Base-by-base conservation (phyloP, 1,140 invertebrate species). In the Brachionus manjavacas region DNA sequence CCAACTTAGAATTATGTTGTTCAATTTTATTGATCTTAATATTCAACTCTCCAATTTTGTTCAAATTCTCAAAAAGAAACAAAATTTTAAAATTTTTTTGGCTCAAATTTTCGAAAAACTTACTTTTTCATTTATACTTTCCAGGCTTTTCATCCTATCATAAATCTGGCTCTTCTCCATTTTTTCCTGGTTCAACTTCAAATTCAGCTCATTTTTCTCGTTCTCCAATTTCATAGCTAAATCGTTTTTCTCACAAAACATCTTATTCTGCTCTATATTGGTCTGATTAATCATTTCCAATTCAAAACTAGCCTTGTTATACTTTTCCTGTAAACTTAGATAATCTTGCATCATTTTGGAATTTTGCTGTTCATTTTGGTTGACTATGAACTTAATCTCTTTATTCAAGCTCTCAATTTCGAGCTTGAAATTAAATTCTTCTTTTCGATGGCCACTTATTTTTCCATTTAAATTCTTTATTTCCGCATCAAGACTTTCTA, bases 321-420 rank as follows among this genome's bases (percentile, higher is more conserved):
- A 81, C 35, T 81, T 81, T 64, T 81, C 79, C 25, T 81, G 79
- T 43, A 81, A 43, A 31, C 35, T 46, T 11, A 81, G 28, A 39
- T 35, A 81, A 64, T 81, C 79, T 9, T 81, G 79, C 79, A 64
- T 46, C 49, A 81, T 39, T 81, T 81, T 81, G 11, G 31, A 43
- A 43, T 64, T 41, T 4, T 60, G 64, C 31, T 60, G 31, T n/a
- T 81, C 79, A 64, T 68, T 81, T 68, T 81, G 79, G 4, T 11
- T 39, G 6, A 81, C 12, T 60, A 81, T 81, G 39, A 81, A 81
- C 20, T 39, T 64, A 12, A 43, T 66, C 31, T 81, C 79, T 64
- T 81, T 81, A 46, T 81, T 81, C 12, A 64, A 68, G 28, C 79
- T 81, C 23, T 64, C 52, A 41, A 64, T 46, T 41, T 81, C 64